Evolutionary conservation across 1,140 invertebrate genomes (phyloP).

Genomic region (Leptinotarsa texana): DNA sequence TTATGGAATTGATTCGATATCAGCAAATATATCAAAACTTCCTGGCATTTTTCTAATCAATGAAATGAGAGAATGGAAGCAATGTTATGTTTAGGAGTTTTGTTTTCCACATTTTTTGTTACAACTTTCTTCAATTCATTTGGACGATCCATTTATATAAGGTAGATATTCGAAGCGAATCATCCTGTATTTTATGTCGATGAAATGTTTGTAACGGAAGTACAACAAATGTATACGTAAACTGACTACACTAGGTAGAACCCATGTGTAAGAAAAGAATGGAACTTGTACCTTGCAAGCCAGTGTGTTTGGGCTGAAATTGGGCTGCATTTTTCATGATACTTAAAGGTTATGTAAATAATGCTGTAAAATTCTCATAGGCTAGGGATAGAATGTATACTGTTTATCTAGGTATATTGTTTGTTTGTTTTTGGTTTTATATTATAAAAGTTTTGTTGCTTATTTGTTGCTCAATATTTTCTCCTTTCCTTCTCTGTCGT

Average conservation of each 20-base stretch:
- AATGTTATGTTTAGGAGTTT: too few species aligned
- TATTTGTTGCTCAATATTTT: constrained; percentile 57
- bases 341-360: constrained; percentile 48
- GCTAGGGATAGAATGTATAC: constrained; percentile 56
- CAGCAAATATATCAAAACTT: too few species aligned
- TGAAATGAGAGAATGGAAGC: too few species aligned
- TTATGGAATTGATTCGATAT: too few species aligned
- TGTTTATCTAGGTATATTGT: constrained; percentile 51
- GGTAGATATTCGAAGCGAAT: not conserved
- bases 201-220: constrained; percentile 50
- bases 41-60: too few species aligned
- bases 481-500: constrained; percentile 48
- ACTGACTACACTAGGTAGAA: constrained; percentile 37
- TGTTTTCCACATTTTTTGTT: too few species aligned
- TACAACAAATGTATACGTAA: constrained; percentile 57
- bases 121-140: too few species aligned
- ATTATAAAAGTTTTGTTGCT: constrained; percentile 55
- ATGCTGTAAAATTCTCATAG: constrained; percentile 54
- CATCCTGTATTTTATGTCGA: constrained; percentile 27
- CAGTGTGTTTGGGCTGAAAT: constrained; percentile 48
- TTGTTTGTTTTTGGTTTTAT: constrained; percentile 53
- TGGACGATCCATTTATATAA: too few species aligned
- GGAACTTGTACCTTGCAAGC: constrained; percentile 50
- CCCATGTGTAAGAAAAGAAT: constrained; percentile 29
- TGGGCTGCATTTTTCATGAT: constrained; percentile 21